Conservation (phyloP, 2,888 invertebrate species). For the Drosophila anomelani region DNA sequence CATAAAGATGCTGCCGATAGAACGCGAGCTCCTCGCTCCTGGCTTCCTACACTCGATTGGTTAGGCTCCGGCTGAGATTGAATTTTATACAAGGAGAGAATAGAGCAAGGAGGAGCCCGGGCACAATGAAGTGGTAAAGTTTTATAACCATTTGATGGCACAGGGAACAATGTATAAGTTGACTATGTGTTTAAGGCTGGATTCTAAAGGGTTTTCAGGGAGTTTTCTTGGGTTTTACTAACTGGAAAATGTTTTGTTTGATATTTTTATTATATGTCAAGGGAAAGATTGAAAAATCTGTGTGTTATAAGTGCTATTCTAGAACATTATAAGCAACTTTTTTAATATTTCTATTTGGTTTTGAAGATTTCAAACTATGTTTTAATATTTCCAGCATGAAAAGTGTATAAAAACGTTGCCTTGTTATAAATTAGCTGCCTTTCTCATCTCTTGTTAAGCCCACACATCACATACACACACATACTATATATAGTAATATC, state of each 20-base stretch:
- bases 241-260: neutral
- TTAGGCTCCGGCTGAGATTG: constrained; percentile 25
- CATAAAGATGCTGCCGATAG: constrained; percentile 48
- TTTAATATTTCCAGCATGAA: neutral
- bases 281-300: neutral
- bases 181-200: constrained; percentile 1
- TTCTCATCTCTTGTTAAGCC: neutral
- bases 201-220: constrained; percentile 5
- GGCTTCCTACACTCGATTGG: constrained; percentile 16
- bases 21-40: neutral
- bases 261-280: neutral
- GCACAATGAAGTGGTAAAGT: constrained; percentile 69
- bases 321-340: neutral
- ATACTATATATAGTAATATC: neutral
- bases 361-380: neutral
- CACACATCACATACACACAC: neutral
- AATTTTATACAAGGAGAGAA: constrained; percentile 16
- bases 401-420: neutral
- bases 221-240: no score
- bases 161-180: constrained; percentile 16
- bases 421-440: neutral
- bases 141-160: constrained; percentile 48
- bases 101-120: neutral
- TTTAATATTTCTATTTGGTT: neutral
- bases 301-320: no score